Percentiles rank a stretch among this genome's conserved stretches.
phyloP scores from a whole-genome alignment of 92 coral and sea anemone species.

The Scolanthus callimorphus region DNA sequence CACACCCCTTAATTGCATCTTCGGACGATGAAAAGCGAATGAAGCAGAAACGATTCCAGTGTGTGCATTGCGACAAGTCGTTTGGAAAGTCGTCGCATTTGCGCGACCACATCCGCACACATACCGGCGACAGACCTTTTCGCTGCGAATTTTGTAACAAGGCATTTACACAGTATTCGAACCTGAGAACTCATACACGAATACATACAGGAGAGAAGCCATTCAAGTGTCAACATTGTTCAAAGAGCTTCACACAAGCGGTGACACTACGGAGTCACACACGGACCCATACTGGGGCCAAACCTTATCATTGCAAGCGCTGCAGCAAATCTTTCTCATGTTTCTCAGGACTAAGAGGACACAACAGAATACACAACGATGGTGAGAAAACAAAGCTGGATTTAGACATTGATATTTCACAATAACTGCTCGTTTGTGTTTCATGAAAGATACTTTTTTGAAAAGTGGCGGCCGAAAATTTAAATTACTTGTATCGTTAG shows the following conservation, averaged over 20 bases:
- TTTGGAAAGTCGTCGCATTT: conserved; percentile 99
- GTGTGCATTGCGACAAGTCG: conserved; percentile 97
- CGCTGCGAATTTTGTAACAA: conserved; percentile 95
- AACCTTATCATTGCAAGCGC: conserved; percentile 88
- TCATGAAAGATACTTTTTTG: no score
- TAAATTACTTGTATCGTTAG: no score
- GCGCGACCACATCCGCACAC: conserved; percentile 98
- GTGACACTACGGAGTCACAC: conserved; percentile 99
- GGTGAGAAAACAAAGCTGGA: conserved; percentile 38
- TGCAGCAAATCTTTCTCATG: conserved; percentile 95
- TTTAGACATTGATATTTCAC: no score
- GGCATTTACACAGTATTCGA: conserved; percentile 97
- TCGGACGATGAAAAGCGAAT: conserved; percentile 69
- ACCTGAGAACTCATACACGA: conserved; percentile 95
- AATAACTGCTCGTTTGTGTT: no score
- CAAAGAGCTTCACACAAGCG: conserved; percentile 96
- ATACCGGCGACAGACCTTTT: conserved; percentile 97
- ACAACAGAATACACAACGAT: conserved; percentile 83
- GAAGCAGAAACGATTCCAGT: conserved; percentile 92
- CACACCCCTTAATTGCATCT: conserved; percentile 43
- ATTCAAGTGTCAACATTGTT: conserved; percentile 89
- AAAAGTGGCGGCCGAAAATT: no score
- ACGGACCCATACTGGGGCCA: conserved; percentile 93
- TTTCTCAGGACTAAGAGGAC: conserved; percentile 96
- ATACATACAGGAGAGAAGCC: conserved; percentile 99